These are phyloP conservation scores for Luffia ferchaultella DNA, from an alignment of 2,888 invertebrate species.

Conservation along the genomic window DNA sequence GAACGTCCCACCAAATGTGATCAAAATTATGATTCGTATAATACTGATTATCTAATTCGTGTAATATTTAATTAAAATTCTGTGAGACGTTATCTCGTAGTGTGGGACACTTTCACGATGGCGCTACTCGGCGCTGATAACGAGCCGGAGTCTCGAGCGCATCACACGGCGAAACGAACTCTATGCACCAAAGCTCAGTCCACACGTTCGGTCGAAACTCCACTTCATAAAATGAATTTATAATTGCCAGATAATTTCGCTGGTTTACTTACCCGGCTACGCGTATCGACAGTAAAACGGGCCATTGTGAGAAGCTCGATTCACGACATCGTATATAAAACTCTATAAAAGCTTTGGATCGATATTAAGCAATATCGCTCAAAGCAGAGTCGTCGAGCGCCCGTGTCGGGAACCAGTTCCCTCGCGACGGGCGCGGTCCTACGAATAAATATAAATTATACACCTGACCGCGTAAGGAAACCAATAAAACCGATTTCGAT, in stretches of 20 bases:
- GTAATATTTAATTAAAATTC: slow-evolving; percentile 67
- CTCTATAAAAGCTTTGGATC: slow-evolving; percentile 39
- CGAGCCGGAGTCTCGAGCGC: slow-evolving; percentile 42
- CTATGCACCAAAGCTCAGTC: slow-evolving; percentile 48
- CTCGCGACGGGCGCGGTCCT: slow-evolving; percentile 14
- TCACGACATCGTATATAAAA: neutral
- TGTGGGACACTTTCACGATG: slow-evolving; percentile 65
- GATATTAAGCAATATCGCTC: slow-evolving; percentile 57
- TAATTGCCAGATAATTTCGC: slow-evolving; percentile 58
- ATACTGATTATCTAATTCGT: slow-evolving; percentile 66
- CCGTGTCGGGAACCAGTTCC: neutral
- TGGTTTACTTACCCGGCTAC: neutral
- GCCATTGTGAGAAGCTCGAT: slow-evolving; percentile 23
- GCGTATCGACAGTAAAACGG: neutral
- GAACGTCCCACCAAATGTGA: neutral
- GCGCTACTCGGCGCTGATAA: slow-evolving; percentile 61
- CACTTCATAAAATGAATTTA: slow-evolving; percentile 56
- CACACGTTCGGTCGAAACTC: slow-evolving; percentile 44
- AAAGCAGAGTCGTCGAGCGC: slow-evolving; percentile 29
- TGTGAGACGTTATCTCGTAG: slow-evolving; percentile 61
- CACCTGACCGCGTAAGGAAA: slow-evolving; percentile 48
- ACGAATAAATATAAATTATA: slow-evolving; percentile 43
- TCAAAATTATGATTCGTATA: slow-evolving; percentile 49
- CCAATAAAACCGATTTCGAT: slow-evolving; percentile 46
- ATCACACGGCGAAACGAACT: slow-evolving; percentile 54